Conservation (phyloP, 2,113 vertebrate genomes). For the Corythornis vintsioides region DNA sequence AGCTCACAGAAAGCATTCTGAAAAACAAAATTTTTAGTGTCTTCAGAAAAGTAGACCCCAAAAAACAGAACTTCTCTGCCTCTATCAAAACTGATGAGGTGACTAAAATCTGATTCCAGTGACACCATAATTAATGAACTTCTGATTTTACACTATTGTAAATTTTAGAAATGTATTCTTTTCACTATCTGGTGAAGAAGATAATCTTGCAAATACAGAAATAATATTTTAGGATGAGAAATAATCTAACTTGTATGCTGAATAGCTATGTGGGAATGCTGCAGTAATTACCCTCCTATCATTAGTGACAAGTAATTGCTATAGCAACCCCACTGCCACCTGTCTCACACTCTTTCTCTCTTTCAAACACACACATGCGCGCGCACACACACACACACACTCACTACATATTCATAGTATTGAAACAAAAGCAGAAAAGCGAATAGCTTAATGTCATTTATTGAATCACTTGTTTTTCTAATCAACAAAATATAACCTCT, state of each 20-base stretch:
- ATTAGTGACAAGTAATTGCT: conserved; percentile 83
- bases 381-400: not conserved
- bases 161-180: conserved; percentile 22
- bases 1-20: not conserved
- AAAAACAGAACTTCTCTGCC: not conserved
- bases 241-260: conserved; percentile 75
- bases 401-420: conserved; percentile 68
- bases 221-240: conserved; percentile 65
- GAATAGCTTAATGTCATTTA: conserved; percentile 64
- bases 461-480: conserved; percentile 63
- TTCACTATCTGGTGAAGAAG: conserved; percentile 43
- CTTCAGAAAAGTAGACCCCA: not conserved
- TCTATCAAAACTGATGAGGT: not conserved
- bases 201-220: conserved; percentile 55
- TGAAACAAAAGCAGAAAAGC: conserved; percentile 68
- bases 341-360: conserved; percentile 69
- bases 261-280: conserved; percentile 79
- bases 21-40: not conserved
- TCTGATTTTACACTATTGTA: not conserved
- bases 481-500: conserved; percentile 68
- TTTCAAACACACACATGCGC: not conserved
- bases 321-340: conserved; percentile 81
- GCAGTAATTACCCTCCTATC: conserved; percentile 81
- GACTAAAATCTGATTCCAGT: not conserved
- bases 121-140: not conserved